Evolutionary conservation across 2,888 invertebrate species (phyloP), one percentile per base, ranked within the genome.

Genomic region (Euclidia mi): DNA sequence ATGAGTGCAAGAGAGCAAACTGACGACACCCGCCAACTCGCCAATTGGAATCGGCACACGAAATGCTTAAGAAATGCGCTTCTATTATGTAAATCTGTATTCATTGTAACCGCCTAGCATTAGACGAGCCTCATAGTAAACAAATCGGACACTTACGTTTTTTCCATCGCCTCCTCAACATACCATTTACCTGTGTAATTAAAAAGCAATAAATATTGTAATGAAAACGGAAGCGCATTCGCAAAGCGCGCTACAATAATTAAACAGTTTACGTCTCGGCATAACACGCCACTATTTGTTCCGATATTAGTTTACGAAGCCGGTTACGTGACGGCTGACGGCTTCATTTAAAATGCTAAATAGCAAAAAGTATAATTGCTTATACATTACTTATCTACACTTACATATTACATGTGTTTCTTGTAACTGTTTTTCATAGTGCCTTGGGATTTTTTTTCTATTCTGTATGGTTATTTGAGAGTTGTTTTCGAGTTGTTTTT

Each of bases 281-380:
- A 25, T 12, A 14, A 14, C 34, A 40, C 20, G 40, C 20, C 20
- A 28, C 37, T 15, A 28, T 37, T 46, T 46, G 37, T 17, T 28
- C 10, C 20, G 20, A 15, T 35, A 45, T 45, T 35, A 12, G 20
- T 46, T 46, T 37, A 37, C 34, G 3, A 11, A 32, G 34, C 14
- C 15, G 14, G 28, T 46, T 46, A 61, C 67, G 67, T 71, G 71
- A 56, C 67, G 41, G 6, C 14, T 71, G 71, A 56, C 67, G 41
- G 6, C 14, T 51, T 53, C 11, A 41, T 65, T 71, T 17, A 46
- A 68, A 71, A 71, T 71, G 53, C 37, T 42, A 57, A 71, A 31
- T 41, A 32, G 20, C 43, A 46, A 61, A 71, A 57, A 56, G 50
- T 53, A 34, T 58, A 65, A 10, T 55, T 66, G 45, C 29, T 59